Evolutionary conservation across 2,113 vertebrate genomes (phyloP), one percentile per base, ranked within the genome.

Genomic region (Sapayoa aenigma): DNA sequence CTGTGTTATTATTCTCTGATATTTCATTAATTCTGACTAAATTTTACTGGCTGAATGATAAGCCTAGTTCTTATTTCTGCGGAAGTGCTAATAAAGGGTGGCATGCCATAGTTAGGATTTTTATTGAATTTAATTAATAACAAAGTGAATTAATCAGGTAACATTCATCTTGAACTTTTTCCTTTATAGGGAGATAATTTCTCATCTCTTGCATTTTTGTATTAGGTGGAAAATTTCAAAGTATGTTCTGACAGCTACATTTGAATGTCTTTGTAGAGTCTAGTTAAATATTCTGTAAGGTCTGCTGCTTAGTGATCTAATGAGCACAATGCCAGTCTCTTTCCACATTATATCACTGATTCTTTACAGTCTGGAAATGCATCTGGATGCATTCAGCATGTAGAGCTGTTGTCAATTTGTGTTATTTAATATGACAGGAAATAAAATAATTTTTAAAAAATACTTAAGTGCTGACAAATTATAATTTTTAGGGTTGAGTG

Each of bases 81-180:
- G 37, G 81, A 88, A 90, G 93, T 94, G 87, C 88, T 97, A 96
- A 95, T 97, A 87, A 95, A 90, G 71, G 60, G 62, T 94, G 89
- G 73, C 67, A 80, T 46, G 39, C 59, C 72, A 8, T 96, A 95
- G 95, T 96, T 95, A 65, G 76, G 84, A 81, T 71, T 96, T 97
- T 95, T 97, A 95, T 96, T 97, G 93, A 96, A 93, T 93, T 81
- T 89, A 97, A 96, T 97, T 97, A 97, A 94, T 92, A 94, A 89
- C 93, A 96, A 95, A 93, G 82, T 77, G 95, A 94, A 77, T 82
- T 93, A 95, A 96, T 86, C 87, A 96, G 90, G 83, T 89, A 95
- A 49, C 63, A 71, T 90, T 86, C 78, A 77, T 78, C 55, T 95
- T 92, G 79, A 97, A 90, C 62, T 84, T 91, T 52, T 78, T 90